A percentile compares a stretch with the other conserved stretches of the same genome.
phyloP scores from a whole-genome alignment of 35 echinoderm and acorn worm species.

The Lytechinus variegatus region DNA sequence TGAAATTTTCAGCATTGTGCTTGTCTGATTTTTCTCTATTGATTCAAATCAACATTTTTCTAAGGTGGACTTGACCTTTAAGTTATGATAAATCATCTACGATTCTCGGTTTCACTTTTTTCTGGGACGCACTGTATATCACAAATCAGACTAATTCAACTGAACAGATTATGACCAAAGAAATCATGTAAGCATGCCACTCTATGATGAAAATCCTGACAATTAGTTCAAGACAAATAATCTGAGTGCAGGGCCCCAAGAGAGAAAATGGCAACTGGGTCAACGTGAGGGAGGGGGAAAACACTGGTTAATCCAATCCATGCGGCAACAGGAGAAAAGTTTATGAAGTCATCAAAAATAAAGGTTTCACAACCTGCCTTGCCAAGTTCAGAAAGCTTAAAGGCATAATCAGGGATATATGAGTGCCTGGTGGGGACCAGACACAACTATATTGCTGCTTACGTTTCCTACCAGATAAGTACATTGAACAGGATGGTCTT shows the following conservation, averaged over 20 bases:
- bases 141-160: background rate
- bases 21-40: too few relatives aligned
- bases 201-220: background rate
- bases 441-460: too few relatives aligned
- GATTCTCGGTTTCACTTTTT: too few relatives aligned
- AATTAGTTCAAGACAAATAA: background rate
- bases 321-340: background rate
- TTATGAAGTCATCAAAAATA: slow-evolving; percentile 8
- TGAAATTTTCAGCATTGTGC: too few relatives aligned
- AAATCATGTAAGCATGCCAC: background rate
- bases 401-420: background rate
- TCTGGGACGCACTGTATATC: background rate
- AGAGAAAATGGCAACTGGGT: background rate
- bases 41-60: too few relatives aligned
- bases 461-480: too few relatives aligned
- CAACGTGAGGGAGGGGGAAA: background rate
- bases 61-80: too few relatives aligned
- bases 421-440: too few relatives aligned
- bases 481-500: too few relatives aligned
- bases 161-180: background rate
- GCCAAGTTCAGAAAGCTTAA: background rate
- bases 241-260: background rate
- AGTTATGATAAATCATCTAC: too few relatives aligned
- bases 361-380: background rate
- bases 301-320: background rate